Base-by-base conservation (phyloP, 2,888 invertebrate genomes). In the Epinotia nisella region DNA sequence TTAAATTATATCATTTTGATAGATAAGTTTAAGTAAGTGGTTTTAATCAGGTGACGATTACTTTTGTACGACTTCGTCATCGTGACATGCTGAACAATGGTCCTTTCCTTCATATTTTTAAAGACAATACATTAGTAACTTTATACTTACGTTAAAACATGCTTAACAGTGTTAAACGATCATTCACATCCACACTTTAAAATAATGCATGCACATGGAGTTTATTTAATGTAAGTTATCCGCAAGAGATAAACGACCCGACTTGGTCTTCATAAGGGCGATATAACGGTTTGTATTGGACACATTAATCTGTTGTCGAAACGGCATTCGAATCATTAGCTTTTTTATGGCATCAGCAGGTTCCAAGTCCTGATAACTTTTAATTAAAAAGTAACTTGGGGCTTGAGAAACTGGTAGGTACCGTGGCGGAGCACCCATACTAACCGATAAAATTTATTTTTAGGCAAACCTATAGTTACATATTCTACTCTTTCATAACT, bases 251-350 rank as follows among this genome's bases (percentile, higher is more conserved):
- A 74, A 74, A 70, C 75, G 55, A 60, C 72, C 62, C 71, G 69
- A 62, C 74, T 75, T 70, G 75, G 70, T 58, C 56, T 68, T 70
- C 51, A 75, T 71, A 76, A 77, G 60, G 70, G 64, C 69, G 70
- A 74, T 51, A 66, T 78, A 78, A 78, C 78, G 79, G 79, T 76
- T 61, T 70, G 49, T 55, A 61, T 59, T 70, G 74, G 74, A 75
- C 70, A 69, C 75, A 76, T 76, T 72, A 74, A 77, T 78, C 76
- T 72, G 66, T 58, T 62, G 61, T 51, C 64, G 17, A 67, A 66
- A 59, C 64, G 67, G 59, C 65, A 74, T 66, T 51, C 60, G 68
- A 41, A 51, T 19, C 62, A 67, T 68, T 66, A 15, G 51, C 58
- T 58, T 68, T 73, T 58, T 68, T 41, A 62, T 61, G 35, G 49